Evolutionary conservation across 2,888 invertebrate genomes (phyloP).

Genomic region (Omphaloscelis lunosa): DNA sequence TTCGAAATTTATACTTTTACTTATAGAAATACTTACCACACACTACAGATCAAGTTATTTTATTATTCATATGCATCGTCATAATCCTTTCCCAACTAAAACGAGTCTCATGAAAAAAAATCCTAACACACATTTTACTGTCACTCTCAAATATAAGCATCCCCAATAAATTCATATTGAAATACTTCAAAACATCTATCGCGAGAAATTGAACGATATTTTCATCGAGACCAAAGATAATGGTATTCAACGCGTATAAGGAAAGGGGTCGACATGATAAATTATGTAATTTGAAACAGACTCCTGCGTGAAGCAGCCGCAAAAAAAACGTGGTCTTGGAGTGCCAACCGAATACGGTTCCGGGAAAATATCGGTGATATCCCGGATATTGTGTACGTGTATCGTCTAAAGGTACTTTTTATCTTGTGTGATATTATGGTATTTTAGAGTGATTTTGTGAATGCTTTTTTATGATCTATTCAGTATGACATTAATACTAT

Average conservation of each 20-base stretch:
- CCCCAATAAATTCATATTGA: constrained; percentile 69
- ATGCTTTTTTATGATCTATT: too few species aligned
- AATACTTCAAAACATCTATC: constrained; percentile 64
- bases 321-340: constrained; percentile 62
- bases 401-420: constrained; percentile 30
- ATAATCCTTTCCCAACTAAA: neutral
- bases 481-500: neutral
- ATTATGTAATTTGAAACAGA: constrained; percentile 82
- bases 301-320: constrained; percentile 64
- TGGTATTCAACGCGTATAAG: constrained; percentile 76
- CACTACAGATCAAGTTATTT: too few species aligned
- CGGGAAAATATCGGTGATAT: constrained; percentile 52
- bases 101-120: constrained; percentile 1
- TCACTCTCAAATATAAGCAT: constrained; percentile 12
- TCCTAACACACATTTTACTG: constrained; percentile 1
- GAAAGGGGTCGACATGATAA: constrained; percentile 78
- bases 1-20: too few species aligned
- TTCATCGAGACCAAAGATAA: constrained; percentile 69
- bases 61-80: neutral
- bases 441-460: neutral
- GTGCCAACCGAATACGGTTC: constrained; percentile 45
- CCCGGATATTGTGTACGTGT: constrained; percentile 26
- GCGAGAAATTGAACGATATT: constrained; percentile 61
- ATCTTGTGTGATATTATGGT: constrained; percentile 15
- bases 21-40: too few species aligned